Evolutionary conservation across 2,797 vertebrate genomes (phyloP).

Genomic region (Anguilla marmorata): DNA sequence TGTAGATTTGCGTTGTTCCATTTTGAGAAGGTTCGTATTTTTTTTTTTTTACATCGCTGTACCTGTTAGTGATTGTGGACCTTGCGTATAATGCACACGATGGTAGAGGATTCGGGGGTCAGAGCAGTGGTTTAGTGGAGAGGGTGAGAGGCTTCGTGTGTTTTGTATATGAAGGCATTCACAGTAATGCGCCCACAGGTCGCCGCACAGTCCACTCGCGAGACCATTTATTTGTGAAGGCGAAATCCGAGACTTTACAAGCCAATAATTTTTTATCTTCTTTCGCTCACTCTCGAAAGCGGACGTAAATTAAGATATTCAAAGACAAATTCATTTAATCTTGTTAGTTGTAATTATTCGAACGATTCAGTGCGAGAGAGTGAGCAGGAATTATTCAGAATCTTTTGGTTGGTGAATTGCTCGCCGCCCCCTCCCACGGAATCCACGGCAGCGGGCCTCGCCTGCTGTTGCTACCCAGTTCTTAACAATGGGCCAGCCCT

Average conservation of each 20-base stretch:
- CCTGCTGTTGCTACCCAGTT: slow-evolving; percentile 78
- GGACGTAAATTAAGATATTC: neutral
- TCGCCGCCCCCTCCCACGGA: slow-evolving; percentile 66
- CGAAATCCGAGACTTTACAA: neutral
- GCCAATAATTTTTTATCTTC: neutral
- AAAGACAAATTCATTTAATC: neutral
- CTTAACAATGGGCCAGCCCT: slow-evolving; percentile 68
- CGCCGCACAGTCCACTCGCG: neutral
- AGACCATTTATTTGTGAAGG: neutral
- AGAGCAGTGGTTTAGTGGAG: neutral
- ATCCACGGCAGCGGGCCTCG: slow-evolving; percentile 58
- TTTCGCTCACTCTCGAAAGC: neutral
- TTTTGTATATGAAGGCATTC: slow-evolving; percentile 14
- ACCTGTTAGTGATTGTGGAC: neutral
- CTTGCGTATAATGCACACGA: neutral
- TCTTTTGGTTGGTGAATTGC: slow-evolving; percentile 58
- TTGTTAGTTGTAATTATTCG: slow-evolving; percentile 41
- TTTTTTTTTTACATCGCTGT: neutral
- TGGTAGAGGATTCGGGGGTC: slow-evolving; percentile 11
- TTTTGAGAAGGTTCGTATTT: slow-evolving; percentile 3
- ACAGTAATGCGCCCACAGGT: slow-evolving; percentile 20
- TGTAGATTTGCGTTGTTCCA: neutral
- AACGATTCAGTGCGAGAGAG: slow-evolving; percentile 38
- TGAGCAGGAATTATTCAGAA: slow-evolving; percentile 46
- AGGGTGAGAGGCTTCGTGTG: neutral